These are phyloP conservation scores for Thryonomys swinderianus DNA, from an alignment of 2,113 vertebrate species.

Conservation along the genomic window DNA sequence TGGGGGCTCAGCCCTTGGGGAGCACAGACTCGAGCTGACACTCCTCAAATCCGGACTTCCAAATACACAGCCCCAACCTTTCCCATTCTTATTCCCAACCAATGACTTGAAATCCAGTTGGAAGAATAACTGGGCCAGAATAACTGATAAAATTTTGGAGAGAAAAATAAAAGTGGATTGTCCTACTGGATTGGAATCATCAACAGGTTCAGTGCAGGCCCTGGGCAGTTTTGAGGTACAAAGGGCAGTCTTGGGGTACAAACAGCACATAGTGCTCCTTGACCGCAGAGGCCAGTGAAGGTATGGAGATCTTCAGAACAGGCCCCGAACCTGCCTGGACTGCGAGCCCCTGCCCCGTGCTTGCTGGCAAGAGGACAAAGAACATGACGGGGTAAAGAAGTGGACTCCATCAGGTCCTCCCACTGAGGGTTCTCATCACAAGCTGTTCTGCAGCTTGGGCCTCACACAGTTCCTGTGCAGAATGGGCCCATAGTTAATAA, in stretches of 20 bases:
- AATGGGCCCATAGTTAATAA: background rate
- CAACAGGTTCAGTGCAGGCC: background rate
- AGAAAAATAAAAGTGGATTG: background rate
- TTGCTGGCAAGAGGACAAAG: background rate
- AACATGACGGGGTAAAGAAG: background rate
- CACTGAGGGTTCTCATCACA: background rate
- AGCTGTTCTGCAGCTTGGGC: background rate
- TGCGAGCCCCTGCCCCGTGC: background rate
- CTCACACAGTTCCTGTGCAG: background rate
- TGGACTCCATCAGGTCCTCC: background rate
- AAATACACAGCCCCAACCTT: background rate
- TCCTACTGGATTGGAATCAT: background rate
- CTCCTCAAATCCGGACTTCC: background rate
- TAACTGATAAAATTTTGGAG: background rate
- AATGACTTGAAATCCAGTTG: background rate
- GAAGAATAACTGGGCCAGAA: background rate
- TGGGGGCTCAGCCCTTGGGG: accelerated
- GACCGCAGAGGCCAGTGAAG: background rate
- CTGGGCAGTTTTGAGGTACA: background rate
- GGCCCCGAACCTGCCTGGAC: background rate
- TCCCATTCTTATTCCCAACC: background rate
- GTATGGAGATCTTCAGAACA: background rate
- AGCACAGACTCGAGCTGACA: accelerated
- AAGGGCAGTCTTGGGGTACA: too few species aligned
- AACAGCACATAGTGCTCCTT: background rate